These are phyloP conservation scores for Hypanus sabinus DNA, from an alignment of 2,113 vertebrate species.

Conservation along the genomic window DNA sequence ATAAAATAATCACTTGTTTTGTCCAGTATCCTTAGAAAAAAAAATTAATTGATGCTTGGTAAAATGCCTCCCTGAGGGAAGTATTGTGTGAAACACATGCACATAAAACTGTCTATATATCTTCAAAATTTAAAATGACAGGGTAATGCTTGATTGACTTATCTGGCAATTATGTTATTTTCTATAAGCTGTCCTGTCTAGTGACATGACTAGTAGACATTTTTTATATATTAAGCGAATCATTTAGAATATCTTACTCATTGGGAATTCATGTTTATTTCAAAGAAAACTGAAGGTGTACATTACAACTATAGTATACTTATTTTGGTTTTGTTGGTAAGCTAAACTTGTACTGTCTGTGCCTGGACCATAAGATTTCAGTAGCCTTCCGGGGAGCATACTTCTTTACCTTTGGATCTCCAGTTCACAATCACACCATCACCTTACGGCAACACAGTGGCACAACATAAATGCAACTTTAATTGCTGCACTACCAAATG, in stretches of 20 bases:
- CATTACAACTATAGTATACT: background rate
- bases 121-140: background rate
- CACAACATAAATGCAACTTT: background rate
- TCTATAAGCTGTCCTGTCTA: background rate
- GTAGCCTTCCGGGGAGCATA: background rate
- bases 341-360: no score
- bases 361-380: background rate
- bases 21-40: background rate
- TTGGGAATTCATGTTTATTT: background rate
- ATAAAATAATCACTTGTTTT: background rate
- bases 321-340: background rate
- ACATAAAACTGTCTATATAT: background rate
- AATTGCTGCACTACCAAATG: background rate
- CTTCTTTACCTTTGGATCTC: background rate
- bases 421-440: background rate
- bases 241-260: background rate
- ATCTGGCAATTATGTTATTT: background rate
- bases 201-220: background rate
- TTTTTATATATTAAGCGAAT: background rate
- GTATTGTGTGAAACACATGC: background rate
- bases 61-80: background rate
- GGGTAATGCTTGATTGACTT: background rate
- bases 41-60: background rate
- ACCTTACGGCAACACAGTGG: background rate
- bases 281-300: background rate